These are phyloP conservation scores for Empis livida DNA, from an alignment of 2,888 invertebrate species.

Conservation along the genomic window DNA sequence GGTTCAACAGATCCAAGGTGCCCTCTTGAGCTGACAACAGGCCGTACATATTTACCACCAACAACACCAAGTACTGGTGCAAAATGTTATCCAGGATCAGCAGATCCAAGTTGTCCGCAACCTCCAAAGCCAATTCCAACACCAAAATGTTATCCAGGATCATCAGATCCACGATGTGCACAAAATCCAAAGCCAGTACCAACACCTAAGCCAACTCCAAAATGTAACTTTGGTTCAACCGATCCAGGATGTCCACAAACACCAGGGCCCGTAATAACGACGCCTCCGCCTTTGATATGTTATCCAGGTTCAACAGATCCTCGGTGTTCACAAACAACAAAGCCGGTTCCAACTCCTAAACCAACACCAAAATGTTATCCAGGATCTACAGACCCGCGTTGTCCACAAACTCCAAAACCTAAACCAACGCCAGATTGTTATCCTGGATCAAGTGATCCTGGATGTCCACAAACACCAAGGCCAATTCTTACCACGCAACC, in stretches of 20 bases:
- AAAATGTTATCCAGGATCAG: constrained; percentile 23
- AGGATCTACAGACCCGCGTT: constrained; percentile 29
- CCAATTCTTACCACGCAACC: constrained; percentile 11
- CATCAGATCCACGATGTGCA: constrained; percentile 32
- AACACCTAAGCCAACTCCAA: constrained; percentile 25
- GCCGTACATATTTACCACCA: neutral
- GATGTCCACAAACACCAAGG: constrained; percentile 23
- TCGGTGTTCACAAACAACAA: constrained; percentile 20
- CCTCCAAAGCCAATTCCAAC: constrained; percentile 20
- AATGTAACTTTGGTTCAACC: constrained; percentile 7
- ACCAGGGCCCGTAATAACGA: too few relatives aligned
- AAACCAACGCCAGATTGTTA: constrained; percentile 25
- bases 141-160: constrained; percentile 27
- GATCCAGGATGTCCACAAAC: constrained; percentile 22
- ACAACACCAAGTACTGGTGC: constrained; percentile 24
- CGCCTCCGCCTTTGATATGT: constrained; percentile 12
- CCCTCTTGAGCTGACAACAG: constrained; percentile 11
- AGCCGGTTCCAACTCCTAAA: too few relatives aligned
- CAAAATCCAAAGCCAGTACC: constrained; percentile 8
- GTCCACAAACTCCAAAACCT: neutral
- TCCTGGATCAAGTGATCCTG: constrained; percentile 30
- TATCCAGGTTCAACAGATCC: constrained; percentile 25
- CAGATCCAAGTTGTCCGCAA: constrained; percentile 35
- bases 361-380: constrained; percentile 19
- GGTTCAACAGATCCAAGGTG: constrained; percentile 22